A percentile compares a stretch with the other conserved stretches of the same genome.
phyloP scores from a whole-genome alignment of 30 jellyfish, hydroid and myxozoan species.

The Sanderia malayensis region DNA sequence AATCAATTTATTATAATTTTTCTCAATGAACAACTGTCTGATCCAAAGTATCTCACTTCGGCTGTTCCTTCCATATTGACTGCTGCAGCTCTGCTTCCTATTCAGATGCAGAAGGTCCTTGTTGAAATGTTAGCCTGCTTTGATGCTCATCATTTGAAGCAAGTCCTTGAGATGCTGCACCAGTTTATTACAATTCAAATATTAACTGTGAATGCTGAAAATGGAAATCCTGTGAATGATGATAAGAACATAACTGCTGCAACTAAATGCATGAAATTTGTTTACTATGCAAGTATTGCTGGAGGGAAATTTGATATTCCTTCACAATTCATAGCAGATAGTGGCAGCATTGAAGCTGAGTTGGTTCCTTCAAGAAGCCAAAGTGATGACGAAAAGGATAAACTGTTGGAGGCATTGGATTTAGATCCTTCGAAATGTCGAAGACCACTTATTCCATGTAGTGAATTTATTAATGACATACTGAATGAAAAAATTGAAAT shows the following conservation, averaged over 20 bases:
- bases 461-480: slow-evolving; percentile 71
- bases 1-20: slow-evolving; percentile 68
- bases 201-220: slow-evolving; percentile 44
- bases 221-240: slow-evolving; percentile 59
- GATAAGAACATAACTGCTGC: slow-evolving; percentile 64
- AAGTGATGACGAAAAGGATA: slow-evolving; percentile 30
- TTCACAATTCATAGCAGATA: background rate
- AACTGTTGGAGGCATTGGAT: slow-evolving; percentile 31
- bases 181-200: slow-evolving; percentile 67
- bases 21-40: slow-evolving; percentile 60
- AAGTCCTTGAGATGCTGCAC: slow-evolving; percentile 51
- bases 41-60: slow-evolving; percentile 64
- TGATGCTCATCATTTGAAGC: slow-evolving; percentile 28
- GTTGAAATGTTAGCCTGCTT: slow-evolving; percentile 53
- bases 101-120: slow-evolving; percentile 31
- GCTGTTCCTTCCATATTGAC: slow-evolving; percentile 76
- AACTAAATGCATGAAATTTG: slow-evolving; percentile 62
- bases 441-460: slow-evolving; percentile 57
- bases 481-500: slow-evolving; percentile 78
- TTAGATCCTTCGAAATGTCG: slow-evolving; percentile 42
- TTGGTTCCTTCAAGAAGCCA: background rate
- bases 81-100: slow-evolving; percentile 51
- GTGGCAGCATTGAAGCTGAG: background rate
- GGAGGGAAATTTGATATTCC: slow-evolving; percentile 60
- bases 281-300: slow-evolving; percentile 62